Percentiles rank a stretch among this genome's conserved stretches.
phyloP scores from a whole-genome alignment of 2,113 vertebrate genomes.

The Saguinus midas region DNA sequence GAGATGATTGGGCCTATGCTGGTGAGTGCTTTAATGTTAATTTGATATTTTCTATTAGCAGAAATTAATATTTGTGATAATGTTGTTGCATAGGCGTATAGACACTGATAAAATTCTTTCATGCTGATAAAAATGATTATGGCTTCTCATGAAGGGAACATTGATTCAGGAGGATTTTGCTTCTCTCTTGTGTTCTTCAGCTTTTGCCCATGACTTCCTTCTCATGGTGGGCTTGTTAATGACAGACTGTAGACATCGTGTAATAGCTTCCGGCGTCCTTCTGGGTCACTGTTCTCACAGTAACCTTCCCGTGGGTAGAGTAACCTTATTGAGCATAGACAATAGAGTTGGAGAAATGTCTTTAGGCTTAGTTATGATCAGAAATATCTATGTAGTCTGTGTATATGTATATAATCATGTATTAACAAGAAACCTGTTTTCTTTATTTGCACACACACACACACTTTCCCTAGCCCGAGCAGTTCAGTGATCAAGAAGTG shows the following conservation, averaged over 20 bases:
- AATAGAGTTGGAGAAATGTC: not conserved
- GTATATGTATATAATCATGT: not conserved
- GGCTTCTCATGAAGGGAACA: not conserved
- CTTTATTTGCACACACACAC: not conserved
- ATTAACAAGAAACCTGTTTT: not conserved
- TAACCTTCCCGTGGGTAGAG: not conserved
- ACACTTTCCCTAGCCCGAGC: not conserved
- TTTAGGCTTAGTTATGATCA: not conserved
- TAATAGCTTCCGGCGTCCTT: not conserved
- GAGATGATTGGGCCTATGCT: not conserved
- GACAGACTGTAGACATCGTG: not conserved
- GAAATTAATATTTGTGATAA: not conserved
- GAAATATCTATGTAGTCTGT: not conserved
- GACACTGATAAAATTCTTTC: not conserved
- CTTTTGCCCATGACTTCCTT: not conserved
- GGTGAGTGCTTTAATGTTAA: conserved; percentile 8
- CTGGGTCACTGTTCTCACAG: not conserved
- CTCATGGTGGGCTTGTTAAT: not conserved
- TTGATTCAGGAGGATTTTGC: not conserved
- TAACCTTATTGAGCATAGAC: not conserved
- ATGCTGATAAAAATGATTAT: not conserved
- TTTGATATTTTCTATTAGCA: too few relatives aligned
- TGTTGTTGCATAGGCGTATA: not conserved
- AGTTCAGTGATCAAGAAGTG: not conserved
- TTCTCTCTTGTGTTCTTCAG: not conserved